Evolutionary conservation across 2,113 vertebrate species (phyloP).

Genomic region (Setophaga kirtlandii): DNA sequence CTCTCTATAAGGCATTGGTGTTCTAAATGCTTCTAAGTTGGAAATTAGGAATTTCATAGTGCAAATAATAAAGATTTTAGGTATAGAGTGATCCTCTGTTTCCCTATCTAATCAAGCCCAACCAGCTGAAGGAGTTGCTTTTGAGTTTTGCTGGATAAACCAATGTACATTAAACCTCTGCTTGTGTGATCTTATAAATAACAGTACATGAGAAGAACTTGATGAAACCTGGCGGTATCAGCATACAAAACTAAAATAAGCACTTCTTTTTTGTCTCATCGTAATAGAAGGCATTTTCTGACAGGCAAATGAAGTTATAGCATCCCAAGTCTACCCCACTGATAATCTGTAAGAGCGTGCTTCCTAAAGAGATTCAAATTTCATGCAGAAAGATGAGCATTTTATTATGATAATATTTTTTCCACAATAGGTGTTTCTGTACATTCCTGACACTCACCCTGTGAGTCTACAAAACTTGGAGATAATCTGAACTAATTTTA

Average conservation of each 20-base stretch:
- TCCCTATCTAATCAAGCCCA: conserved; percentile 41
- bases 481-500: neutral
- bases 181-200: conserved; percentile 35
- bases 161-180: neutral
- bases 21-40: conserved; percentile 64
- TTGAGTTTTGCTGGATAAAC: conserved; percentile 48
- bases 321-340: neutral
- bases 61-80: conserved; percentile 62
- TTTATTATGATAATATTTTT: neutral
- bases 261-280: neutral
- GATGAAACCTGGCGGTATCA: neutral
- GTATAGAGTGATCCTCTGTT: conserved; percentile 37
- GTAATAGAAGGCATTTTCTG: neutral
- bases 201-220: conserved; percentile 24
- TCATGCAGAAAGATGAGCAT: neutral
- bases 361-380: neutral
- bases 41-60: conserved; percentile 51
- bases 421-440: neutral
- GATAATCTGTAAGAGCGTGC: accelerated
- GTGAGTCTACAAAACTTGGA: neutral
- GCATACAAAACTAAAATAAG: neutral
- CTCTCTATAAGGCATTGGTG: conserved; percentile 47
- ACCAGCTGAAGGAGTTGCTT: conserved; percentile 4
- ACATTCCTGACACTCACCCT: neutral
- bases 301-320: neutral